phyloP scores from a whole-genome alignment of 2,797 vertebrate species.

The Periparus ater region DNA sequence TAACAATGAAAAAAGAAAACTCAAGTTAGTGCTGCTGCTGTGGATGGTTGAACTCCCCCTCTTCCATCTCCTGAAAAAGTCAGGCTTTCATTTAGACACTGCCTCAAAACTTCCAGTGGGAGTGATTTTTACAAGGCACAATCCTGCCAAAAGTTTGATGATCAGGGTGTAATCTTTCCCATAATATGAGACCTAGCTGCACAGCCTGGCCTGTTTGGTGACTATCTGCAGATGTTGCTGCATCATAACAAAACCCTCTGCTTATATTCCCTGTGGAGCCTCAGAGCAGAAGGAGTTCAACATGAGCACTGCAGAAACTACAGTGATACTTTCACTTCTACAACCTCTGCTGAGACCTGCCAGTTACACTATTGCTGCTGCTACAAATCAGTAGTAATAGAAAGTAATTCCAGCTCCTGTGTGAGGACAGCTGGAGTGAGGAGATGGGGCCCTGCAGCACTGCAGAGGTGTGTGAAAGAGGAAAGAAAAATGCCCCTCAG shows the following conservation, averaged over 20 bases:
- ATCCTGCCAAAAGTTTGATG: slow-evolving; percentile 40
- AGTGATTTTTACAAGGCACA: slow-evolving; percentile 31
- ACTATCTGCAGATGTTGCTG: slow-evolving; percentile 39
- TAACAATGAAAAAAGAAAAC: slow-evolving; percentile 37
- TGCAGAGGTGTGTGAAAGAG: background rate
- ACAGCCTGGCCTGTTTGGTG: background rate
- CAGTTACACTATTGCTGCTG: background rate
- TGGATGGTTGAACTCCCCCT: slow-evolving; percentile 8
- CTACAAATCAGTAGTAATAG: background rate
- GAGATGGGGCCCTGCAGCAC: background rate
- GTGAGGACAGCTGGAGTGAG: background rate
- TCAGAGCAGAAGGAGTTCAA: background rate
- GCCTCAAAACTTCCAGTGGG: slow-evolving; percentile 28
- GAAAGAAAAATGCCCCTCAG: background rate
- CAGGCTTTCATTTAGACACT: slow-evolving; percentile 39
- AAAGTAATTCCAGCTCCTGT: background rate
- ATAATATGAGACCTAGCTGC: slow-evolving; percentile 13
- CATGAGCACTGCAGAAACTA: background rate
- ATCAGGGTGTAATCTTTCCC: slow-evolving; percentile 29
- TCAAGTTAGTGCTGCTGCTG: slow-evolving; percentile 23
- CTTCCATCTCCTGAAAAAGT: slow-evolving; percentile 20
- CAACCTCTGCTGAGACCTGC: background rate
- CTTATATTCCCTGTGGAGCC: background rate
- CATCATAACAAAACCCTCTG: slow-evolving; percentile 29
- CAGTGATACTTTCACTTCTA: background rate